These are phyloP conservation scores for Hedychridium roseum DNA, from an alignment of 2,888 invertebrate species.

Conservation along the genomic window DNA sequence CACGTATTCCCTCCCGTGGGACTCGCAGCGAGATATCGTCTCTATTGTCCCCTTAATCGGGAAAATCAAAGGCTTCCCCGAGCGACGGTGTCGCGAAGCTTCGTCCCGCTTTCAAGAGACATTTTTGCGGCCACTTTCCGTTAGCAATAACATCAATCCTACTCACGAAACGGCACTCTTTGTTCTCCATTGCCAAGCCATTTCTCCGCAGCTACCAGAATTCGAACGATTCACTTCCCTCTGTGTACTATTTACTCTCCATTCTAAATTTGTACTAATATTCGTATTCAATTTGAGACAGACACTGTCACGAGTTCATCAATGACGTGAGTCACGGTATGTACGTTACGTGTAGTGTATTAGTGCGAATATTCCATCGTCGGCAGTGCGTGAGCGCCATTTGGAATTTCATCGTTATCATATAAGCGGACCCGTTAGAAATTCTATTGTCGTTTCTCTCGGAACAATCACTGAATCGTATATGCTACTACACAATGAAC, in stretches of 20 bases:
- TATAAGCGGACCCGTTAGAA: not conserved
- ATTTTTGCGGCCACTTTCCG: no score
- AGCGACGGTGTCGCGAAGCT: no score
- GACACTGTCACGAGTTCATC: not conserved
- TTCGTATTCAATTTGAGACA: no score
- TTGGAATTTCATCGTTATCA: constrained; percentile 5
- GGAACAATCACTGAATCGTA: constrained; percentile 3
- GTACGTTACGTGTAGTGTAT: no score
- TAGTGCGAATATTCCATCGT: not conserved
- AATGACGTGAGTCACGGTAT: not conserved
- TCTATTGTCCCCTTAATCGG: constrained; percentile 47
- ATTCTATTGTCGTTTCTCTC: not conserved
- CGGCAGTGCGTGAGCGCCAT: constrained; percentile 1
- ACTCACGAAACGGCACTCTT: no score
- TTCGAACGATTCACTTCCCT: no score
- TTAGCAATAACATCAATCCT: no score
- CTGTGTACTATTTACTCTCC: no score
- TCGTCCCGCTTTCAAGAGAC: no score
- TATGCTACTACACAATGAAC: not conserved
- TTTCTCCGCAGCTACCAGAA: no score
- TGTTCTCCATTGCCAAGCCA: no score
- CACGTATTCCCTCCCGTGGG: constrained; percentile 27
- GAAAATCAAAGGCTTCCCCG: constrained; percentile 38
- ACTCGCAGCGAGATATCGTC: constrained; percentile 36
- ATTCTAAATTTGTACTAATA: no score